Evolutionary conservation across 2,888 invertebrate species (phyloP), one percentile per base, ranked within the genome.

Genomic region (Cheilosia vulpina): DNA sequence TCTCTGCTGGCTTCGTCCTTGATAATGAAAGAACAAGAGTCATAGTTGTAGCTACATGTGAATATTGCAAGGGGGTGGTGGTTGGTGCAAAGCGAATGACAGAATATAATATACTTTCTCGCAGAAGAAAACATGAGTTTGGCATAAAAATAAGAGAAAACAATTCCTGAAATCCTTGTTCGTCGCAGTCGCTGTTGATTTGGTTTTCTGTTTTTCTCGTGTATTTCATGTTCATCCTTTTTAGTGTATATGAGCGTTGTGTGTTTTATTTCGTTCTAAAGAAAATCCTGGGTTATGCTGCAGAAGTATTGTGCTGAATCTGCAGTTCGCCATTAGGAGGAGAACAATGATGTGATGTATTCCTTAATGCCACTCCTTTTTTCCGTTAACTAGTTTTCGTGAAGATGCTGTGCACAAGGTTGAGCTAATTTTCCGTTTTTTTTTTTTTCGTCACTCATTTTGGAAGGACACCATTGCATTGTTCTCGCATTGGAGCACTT

Each of bases 21-120:
- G 84, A 71, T 84, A 84, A 84, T 84, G 84, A 84, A 80, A 84
- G 55, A 84, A 84, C 80, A 75, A 80, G 83, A 84, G 38, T 69
- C 53, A 69, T 69, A 80, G 84, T 66, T 80, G 57, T 66, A 66
- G 50, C 47, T 45, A 63, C 53, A 55, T 57, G 55, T 41, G 38
- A 11, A 19, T 31, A 27, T 38, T 47, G 62, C 24, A 24, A 24
- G 68, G 78, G 63, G 45, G 57, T 58, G 45, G 57, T 58, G 79
- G 38, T 45, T 43, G 21, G 68, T 55, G 31, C 58, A 43, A 53
- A 60, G 52, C 58, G 62, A 73, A 78, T 58, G 57, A 43, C 57
- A 75, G 63, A 69, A 58, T 57, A 73, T 38, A 38, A 38, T 38
- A 78, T 63, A 83, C 62, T 73, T 68, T 43, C 24, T 52, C 55